Base-by-base conservation (phyloP, 2,888 invertebrate genomes). In the Latrodectus hesperus region DNA sequence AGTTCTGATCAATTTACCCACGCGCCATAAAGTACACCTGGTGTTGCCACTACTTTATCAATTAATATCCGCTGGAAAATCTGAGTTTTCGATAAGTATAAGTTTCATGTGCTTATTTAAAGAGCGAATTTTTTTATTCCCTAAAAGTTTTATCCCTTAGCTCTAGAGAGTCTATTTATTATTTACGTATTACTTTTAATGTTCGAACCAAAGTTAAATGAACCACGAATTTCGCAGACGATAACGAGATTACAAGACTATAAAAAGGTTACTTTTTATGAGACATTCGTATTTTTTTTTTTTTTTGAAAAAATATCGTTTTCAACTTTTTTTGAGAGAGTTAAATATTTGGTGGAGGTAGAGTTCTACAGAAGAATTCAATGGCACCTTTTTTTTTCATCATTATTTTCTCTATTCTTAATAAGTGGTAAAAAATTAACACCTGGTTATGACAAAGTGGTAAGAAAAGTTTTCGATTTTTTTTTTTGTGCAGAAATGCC, bases 201-300 rank as follows among this genome's bases (percentile, higher is more conserved):
- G 82, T 81, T 67, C 10, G 51, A 38, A 55, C n/a, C 38, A 75
- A 82, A 82, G 85, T 80, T 85, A 75, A 85, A 85, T 85, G 85
- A 85, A 85, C 68, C 79, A 17, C 49, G 74, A 80, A 80, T 70
- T 60, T 85, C 64, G 68, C 74, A 85, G 85, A 79, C 79, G 79
- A 85, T 85, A 75, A 74, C 85, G 79, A 70, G 73, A 74, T 72
- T 70, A 79, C 70, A 79, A 79, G 77, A 68, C 74, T 67, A 84
- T 85, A 85, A 80, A 85, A 85, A 85, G 85, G 79, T 79, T 79
- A 85, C 79, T 79, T 85, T 85, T 85, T 85, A 84, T 84, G 70
- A 65, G 75, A 55, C 22, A 75, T 84, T 22, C 22, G 22, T 22
- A 22, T 22, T 22, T 22, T 22, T 22, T 6, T 38, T 3, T 38